Conservation (phyloP, 1,140 invertebrate genomes). For the Lasioglossum albipes region DNA sequence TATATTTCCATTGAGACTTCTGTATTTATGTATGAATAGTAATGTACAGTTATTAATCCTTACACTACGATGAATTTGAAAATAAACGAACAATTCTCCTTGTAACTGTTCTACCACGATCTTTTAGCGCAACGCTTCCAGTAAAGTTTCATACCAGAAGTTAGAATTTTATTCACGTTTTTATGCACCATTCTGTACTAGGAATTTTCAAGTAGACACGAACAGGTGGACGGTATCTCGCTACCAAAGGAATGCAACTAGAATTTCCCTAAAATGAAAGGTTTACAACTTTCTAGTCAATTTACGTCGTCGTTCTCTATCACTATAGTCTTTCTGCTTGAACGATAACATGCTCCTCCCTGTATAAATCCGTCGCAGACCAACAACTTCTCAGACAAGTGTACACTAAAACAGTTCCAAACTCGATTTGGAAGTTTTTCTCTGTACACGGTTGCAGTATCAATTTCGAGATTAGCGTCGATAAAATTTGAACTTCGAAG, state of each 20-base stretch:
- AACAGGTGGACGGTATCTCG: constrained; percentile 74
- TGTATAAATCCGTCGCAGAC: constrained; percentile 84
- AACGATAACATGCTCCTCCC: constrained; percentile 87
- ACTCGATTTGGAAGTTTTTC: constrained; percentile 84
- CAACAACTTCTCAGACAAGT: constrained; percentile 92
- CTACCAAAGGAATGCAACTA: constrained; percentile 60
- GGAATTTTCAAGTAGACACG: constrained; percentile 58
- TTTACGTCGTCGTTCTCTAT: constrained; percentile 40
- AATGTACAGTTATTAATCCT: constrained; percentile 53
- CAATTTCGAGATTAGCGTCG: constrained; percentile 87
- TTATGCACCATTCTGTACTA: constrained; percentile 34
- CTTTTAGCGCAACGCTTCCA: constrained; percentile 26
- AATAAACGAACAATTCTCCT: constrained; percentile 50
- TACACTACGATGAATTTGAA: constrained; percentile 47
- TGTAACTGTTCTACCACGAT: constrained; percentile 3
- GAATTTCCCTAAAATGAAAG: constrained; percentile 41
- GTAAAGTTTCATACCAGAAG: constrained; percentile 26
- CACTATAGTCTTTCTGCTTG: constrained; percentile 84
- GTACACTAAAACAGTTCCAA: constrained; percentile 89
- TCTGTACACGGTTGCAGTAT: constrained; percentile 80
- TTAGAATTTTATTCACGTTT: constrained; percentile 13
- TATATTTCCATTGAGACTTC: constrained; percentile 27
- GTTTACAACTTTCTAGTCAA: constrained; percentile 51
- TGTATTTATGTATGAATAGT: constrained; percentile 54
- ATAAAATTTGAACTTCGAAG: constrained; percentile 91